A percentile compares a stretch with the other conserved stretches of the same genome.
Conservation (phyloP, 2,888 invertebrate species). For the Reticulitermes lucifugus region DNA sequence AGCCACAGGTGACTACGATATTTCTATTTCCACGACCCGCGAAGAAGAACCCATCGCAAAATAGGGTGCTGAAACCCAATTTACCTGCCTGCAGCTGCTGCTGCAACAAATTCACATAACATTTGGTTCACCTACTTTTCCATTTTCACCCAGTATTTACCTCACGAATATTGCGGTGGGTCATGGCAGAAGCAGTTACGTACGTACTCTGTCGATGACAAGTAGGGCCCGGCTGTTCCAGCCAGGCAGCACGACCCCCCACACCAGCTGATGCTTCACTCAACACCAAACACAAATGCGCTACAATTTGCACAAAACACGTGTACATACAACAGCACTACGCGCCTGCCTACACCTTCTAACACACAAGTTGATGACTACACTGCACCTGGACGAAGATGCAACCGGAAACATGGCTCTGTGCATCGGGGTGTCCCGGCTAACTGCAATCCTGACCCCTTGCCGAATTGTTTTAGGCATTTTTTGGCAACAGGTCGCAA, state of each 20-base stretch:
- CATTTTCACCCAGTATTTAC: conserved; percentile 52
- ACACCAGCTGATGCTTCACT: conserved; percentile 52
- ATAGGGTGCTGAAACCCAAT: not conserved
- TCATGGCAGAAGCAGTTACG: conserved; percentile 53
- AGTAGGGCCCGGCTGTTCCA: conserved; percentile 52
- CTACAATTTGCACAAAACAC: conserved; percentile 41
- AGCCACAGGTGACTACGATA: not conserved
- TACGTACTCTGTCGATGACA: conserved; percentile 51
- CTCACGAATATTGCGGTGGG: conserved; percentile 54
- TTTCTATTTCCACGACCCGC: too few species aligned
- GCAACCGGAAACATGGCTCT: conserved; percentile 37
- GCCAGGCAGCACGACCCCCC: conserved; percentile 50
- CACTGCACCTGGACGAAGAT: not conserved
- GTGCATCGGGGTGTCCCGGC: conserved; percentile 45
- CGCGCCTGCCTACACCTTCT: not conserved
- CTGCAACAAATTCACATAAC: conserved; percentile 9
- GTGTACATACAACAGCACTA: conserved; percentile 25
- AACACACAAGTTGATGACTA: not conserved
- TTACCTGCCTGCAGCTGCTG: conserved; percentile 1
- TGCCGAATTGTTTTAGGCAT: conserved; percentile 49
- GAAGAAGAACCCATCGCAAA: too few species aligned
- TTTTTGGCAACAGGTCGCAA: conserved; percentile 53
- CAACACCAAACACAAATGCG: conserved; percentile 46
- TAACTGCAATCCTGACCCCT: conserved; percentile 48
- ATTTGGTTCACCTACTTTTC: conserved; percentile 50